A percentile compares a stretch with the other conserved stretches of the same genome.
phyloP scores from a whole-genome alignment of 2,888 invertebrate genomes.

The Colletes collaris region DNA sequence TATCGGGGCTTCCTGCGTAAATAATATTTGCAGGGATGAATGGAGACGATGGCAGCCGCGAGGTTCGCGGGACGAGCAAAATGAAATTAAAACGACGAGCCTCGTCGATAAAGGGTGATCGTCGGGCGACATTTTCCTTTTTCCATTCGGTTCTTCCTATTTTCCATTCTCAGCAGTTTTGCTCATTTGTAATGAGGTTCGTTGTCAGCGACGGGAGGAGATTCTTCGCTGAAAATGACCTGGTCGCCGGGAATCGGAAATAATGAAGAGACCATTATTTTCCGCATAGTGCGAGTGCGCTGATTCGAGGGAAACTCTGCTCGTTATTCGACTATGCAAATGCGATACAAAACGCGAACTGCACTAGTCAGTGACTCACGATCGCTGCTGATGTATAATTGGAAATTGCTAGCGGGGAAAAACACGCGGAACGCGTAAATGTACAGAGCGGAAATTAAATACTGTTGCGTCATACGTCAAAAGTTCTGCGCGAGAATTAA shows the following conservation, averaged over 20 bases:
- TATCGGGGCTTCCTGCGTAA: not conserved
- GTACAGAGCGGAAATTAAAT: not conserved
- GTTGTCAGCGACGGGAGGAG: constrained; percentile 2
- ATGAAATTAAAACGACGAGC: constrained; percentile 51
- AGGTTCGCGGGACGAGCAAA: constrained; percentile 15
- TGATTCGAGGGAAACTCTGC: constrained; percentile 26
- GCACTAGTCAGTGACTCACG: not conserved
- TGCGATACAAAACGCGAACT: not conserved
- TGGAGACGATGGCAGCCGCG: too few relatives aligned
- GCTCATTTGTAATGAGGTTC: constrained; percentile 29
- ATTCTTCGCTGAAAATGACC: constrained; percentile 18
- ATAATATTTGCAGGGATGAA: too few relatives aligned
- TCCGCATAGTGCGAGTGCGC: constrained; percentile 17
- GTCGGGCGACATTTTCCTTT: not conserved
- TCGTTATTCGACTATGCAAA: constrained; percentile 9
- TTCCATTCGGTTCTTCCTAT: constrained; percentile 9
- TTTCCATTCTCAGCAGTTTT: constrained; percentile 47
- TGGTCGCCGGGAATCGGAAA: constrained; percentile 30
- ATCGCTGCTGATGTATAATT: not conserved
- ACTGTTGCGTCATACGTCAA: not conserved
- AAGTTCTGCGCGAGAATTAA: not conserved
- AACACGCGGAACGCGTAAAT: not conserved
- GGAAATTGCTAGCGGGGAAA: not conserved
- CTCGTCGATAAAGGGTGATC: constrained; percentile 21
- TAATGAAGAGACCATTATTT: constrained; percentile 39